A percentile compares a stretch with the other conserved stretches of the same genome.
Evolutionary conservation across 2,888 invertebrate species (phyloP).

Genomic region (Dicyrtomina minuta): DNA sequence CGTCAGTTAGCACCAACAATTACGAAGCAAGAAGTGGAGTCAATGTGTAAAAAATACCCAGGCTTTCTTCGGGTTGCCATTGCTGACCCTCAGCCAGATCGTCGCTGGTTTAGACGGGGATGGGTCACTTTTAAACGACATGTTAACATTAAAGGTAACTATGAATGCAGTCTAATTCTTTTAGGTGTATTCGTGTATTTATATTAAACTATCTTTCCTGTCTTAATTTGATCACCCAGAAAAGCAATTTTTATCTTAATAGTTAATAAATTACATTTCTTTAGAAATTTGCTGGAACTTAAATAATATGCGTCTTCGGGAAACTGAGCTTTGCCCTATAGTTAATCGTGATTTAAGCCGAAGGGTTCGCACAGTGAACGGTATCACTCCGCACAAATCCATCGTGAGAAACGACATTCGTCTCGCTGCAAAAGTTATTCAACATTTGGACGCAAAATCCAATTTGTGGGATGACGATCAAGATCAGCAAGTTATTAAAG

Average conservation of each 20-base stretch:
- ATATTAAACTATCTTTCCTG: too few species aligned
- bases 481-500: constrained; percentile 56
- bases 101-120: constrained; percentile 93
- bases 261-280: too few species aligned
- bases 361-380: constrained; percentile 87
- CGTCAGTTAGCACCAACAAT: constrained; percentile 94
- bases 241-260: too few species aligned
- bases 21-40: constrained; percentile 94
- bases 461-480: constrained; percentile 70
- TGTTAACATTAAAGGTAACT: constrained; percentile 81
- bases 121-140: constrained; percentile 97
- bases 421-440: constrained; percentile 84
- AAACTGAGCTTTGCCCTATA: constrained; percentile 90
- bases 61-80: constrained; percentile 94
- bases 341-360: constrained; percentile 95
- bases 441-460: constrained; percentile 79
- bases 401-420: constrained; percentile 90
- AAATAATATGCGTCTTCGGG: constrained; percentile 88
- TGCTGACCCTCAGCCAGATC: constrained; percentile 94
- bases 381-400: constrained; percentile 82
- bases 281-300: constrained; percentile 96
- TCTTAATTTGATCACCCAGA: too few species aligned
- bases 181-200: neutral
- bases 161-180: too few species aligned
- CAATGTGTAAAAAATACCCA: constrained; percentile 79